Evolutionary conservation across 1,140 invertebrate genomes (phyloP).

Genomic region (Temnothorax curvispinosus): DNA sequence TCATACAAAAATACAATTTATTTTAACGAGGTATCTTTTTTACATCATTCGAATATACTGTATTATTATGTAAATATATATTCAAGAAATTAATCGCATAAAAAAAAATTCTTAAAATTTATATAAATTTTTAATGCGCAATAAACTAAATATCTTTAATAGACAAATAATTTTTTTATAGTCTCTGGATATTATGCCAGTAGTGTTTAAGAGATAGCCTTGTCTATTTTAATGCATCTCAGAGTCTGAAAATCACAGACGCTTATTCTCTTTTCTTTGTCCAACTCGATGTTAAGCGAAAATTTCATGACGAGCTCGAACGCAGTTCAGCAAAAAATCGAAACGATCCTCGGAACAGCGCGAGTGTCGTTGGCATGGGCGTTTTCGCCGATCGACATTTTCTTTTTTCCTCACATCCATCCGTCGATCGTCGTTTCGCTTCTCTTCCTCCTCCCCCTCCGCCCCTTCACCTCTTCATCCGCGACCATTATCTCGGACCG

Average conservation of each 20-base stretch:
- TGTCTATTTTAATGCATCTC: neutral
- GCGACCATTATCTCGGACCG: conserved; percentile 72
- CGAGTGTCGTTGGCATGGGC: conserved; percentile 47
- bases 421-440: conserved; percentile 45
- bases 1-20: neutral
- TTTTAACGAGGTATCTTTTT: neutral
- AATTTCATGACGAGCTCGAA: conserved; percentile 19
- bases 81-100: neutral
- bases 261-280: neutral
- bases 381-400: conserved; percentile 51
- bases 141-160: neutral
- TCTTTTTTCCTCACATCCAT: conserved; percentile 56
- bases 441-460: neutral
- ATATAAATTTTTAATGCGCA: neutral
- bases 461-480: conserved; percentile 21
- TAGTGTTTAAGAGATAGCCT: neutral
- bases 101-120: neutral
- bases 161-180: neutral
- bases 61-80: neutral
- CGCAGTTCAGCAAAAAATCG: conserved; percentile 41
- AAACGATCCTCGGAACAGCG: conserved; percentile 13
- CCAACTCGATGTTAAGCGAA: conserved; percentile 21
- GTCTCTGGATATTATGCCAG: neutral
- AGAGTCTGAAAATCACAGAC: conserved; percentile 8
- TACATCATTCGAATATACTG: neutral